A percentile compares a stretch with the other conserved stretches of the same genome.
phyloP scores from a whole-genome alignment of 2,797 vertebrate genomes.

The Syncerus caffer region DNA sequence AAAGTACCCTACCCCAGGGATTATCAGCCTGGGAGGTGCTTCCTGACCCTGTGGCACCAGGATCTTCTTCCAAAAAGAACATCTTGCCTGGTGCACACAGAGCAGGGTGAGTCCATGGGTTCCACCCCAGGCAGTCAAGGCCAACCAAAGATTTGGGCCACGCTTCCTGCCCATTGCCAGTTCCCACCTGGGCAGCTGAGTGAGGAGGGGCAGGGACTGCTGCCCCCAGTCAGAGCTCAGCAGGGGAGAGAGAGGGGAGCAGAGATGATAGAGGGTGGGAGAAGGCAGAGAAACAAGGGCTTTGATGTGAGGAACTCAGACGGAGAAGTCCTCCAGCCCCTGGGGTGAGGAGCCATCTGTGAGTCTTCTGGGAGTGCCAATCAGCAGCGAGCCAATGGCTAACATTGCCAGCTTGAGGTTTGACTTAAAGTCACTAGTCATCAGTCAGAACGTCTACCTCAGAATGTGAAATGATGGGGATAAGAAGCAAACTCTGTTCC shows the following conservation, averaged over 20 bases:
- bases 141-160: neutral
- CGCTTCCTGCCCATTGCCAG: neutral
- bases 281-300: neutral
- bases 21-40: neutral
- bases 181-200: neutral
- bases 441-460: neutral
- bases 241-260: too few relatives aligned
- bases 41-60: neutral
- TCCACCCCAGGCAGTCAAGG: accelerated
- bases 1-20: neutral
- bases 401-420: accelerated
- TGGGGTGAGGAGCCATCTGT: neutral
- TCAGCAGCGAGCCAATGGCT: accelerated
- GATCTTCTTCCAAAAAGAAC: neutral
- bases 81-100: too few relatives aligned
- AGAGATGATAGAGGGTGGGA: neutral
- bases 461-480: neutral
- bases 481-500: neutral
- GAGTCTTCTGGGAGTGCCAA: neutral
- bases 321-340: accelerated
- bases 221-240: neutral
- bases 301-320: neutral
- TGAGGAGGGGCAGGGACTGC: accelerated
- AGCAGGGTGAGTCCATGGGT: accelerated
- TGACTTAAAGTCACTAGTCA: neutral